Evolutionary conservation across 1,140 invertebrate genomes (phyloP).

Genomic region (Conopomorpha cramerella): DNA sequence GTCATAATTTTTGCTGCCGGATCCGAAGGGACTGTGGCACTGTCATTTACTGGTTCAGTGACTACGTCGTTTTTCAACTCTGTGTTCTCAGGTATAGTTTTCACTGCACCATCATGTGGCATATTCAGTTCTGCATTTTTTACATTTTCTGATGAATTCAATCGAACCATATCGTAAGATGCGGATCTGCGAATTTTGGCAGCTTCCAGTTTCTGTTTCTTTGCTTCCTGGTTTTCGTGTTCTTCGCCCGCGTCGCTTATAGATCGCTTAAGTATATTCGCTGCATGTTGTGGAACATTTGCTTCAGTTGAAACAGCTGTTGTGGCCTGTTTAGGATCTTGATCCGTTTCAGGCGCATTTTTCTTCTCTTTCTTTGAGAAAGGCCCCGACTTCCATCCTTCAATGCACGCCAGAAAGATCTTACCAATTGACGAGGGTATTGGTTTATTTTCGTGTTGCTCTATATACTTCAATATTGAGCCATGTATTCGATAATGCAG

Average conservation of each 20-base stretch:
- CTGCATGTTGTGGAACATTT: slow-evolving; percentile 31
- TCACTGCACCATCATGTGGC: slow-evolving; percentile 1
- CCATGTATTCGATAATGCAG: slow-evolving; percentile 83
- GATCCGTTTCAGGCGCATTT: slow-evolving; percentile 11
- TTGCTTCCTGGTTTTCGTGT: slow-evolving; percentile 35
- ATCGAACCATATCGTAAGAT: slow-evolving; percentile 42
- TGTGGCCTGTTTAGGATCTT: slow-evolving; percentile 18
- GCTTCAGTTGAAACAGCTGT: slow-evolving; percentile 16
- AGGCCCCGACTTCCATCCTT: slow-evolving; percentile 41
- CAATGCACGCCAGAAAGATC: slow-evolving; percentile 39
- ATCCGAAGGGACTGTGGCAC: background rate
- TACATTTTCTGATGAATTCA: slow-evolving; percentile 16
- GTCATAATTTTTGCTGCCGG: background rate
- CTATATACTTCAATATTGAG: slow-evolving; percentile 82
- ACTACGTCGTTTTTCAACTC: slow-evolving; percentile 1
- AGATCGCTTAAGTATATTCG: slow-evolving; percentile 46
- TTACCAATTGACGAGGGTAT: slow-evolving; percentile 47
- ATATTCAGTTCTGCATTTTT: background rate
- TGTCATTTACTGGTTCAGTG: slow-evolving; percentile 1
- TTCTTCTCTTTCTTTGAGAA: slow-evolving; percentile 42
- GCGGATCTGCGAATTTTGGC: slow-evolving; percentile 45
- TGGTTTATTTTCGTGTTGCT: slow-evolving; percentile 65
- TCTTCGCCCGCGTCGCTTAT: slow-evolving; percentile 47
- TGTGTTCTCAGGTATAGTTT: slow-evolving; percentile 1
- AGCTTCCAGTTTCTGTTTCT: slow-evolving; percentile 42